Base-by-base conservation (phyloP, 2,888 invertebrate species). In the Lasioglossum malachurum region DNA sequence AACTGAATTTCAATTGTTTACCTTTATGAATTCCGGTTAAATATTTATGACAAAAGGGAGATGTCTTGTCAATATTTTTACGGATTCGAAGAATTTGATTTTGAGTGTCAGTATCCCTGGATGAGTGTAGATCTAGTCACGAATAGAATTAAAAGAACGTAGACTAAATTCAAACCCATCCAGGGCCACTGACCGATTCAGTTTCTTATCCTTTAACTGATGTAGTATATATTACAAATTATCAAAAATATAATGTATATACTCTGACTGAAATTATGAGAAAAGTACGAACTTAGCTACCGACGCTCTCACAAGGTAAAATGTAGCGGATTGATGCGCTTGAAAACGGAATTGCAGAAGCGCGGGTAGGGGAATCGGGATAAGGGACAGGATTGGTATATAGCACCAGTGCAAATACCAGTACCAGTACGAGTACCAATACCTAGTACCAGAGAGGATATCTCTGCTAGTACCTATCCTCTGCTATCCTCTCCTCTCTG, bases 41-140 rank as follows among this genome's bases (percentile, higher is more conserved):
- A 31, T 74, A 23, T 49, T 46, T 73, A 31, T 4, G 31, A 1
- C 19, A 35, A 46, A 73, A 35, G 31, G 14, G 23, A 49, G 46
- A 35, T 31, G 35, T 46, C 31, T 73, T 49, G 31, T 27, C 23
- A 73, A 44, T 31, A 35, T 72, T 44, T 44, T 27, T 72, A 44
- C 27, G 8, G 4, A 27, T 49, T 31, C 49, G 44, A 19, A 44
- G 46, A 31, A 49, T 69, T 69, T 23, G 38, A 57, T 35, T 84
- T 74, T 74, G 80, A 79, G 93, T 96, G 94, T 94, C 96, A 96
- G 95, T 95, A 96, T 96, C 97, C 96, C 96, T 97, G 97, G 97
- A 97, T 97, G 97, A 97, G 97, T 97, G 97, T 97, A 97, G 97
- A 97, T 97, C 97, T 97, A 97, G 97, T 97, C 97, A 97, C 97